Percentiles rank a stretch among this genome's conserved stretches.
phyloP scores from a whole-genome alignment of 2,113 vertebrate species.

The Coturnix japonica region DNA sequence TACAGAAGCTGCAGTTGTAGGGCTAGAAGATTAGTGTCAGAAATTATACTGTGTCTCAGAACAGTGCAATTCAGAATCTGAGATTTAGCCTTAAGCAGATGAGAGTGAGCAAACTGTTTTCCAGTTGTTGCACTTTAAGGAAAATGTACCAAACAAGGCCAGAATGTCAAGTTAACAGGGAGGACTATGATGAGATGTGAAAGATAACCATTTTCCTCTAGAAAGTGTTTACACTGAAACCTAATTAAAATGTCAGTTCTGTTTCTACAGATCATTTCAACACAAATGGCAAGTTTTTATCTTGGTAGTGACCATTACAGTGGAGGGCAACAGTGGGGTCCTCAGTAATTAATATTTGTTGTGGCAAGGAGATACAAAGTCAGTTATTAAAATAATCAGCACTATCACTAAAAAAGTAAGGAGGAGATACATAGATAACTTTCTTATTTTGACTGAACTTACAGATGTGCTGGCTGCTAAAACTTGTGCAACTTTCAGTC shows the following conservation, averaged over 20 bases:
- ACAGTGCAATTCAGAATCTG: not conserved
- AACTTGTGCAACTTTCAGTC: not conserved
- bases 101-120: not conserved
- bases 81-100: not conserved
- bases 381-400: not conserved
- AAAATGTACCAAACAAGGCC: conserved; percentile 28
- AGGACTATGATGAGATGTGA: conserved; percentile 23
- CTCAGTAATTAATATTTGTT: not conserved
- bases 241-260: conserved; percentile 40
- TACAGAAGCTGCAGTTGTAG: not conserved
- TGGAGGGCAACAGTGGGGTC: not conserved
- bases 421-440: not conserved
- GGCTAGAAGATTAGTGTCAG: not conserved
- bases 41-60: not conserved
- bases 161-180: conserved; percentile 28
- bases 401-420: not conserved
- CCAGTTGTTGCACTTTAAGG: not conserved
- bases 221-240: conserved; percentile 34
- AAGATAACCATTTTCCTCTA: conserved; percentile 13
- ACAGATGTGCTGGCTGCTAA: not conserved
- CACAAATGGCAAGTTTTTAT: not conserved
- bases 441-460: not conserved
- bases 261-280: conserved; percentile 25
- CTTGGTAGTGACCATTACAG: not conserved
- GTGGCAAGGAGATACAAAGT: not conserved